These are phyloP conservation scores for Harpalus rubripes DNA, from an alignment of 2,888 invertebrate species.

Conservation along the genomic window DNA sequence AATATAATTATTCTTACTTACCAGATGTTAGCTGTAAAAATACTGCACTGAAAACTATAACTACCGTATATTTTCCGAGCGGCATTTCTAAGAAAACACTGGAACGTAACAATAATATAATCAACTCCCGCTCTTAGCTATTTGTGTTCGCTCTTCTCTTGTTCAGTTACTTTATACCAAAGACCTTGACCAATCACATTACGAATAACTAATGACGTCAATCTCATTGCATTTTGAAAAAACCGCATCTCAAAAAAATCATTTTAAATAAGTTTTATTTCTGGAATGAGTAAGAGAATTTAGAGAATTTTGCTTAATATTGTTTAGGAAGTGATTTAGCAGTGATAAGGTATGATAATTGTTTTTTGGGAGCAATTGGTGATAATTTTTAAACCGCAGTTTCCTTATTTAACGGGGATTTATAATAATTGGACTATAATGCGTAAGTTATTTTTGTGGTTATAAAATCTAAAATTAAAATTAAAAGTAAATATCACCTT, in stretches of 20 bases:
- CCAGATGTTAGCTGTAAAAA: neutral
- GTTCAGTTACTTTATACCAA: conserved; percentile 52
- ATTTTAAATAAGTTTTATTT: conserved; percentile 3
- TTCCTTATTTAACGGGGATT: conserved; percentile 45
- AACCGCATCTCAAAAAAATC: conserved; percentile 1
- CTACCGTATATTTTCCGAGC: neutral
- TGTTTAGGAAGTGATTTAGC: conserved; percentile 16
- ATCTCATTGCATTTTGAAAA: conserved; percentile 46
- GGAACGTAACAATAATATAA: conserved; percentile 16
- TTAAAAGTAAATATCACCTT: conserved; percentile 38
- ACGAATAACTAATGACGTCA: conserved; percentile 54
- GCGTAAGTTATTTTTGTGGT: conserved; percentile 34
- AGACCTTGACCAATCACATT: conserved; percentile 62
- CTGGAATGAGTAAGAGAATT: neutral
- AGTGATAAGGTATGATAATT: neutral
- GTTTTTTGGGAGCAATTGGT: neutral
- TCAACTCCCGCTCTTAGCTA: conserved; percentile 49
- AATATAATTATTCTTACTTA: conserved; percentile 18
- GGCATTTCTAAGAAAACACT: conserved; percentile 15
- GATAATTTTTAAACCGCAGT: conserved; percentile 47
- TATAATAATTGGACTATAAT: conserved; percentile 10
- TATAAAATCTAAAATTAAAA: conserved; percentile 24
- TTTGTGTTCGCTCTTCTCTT: conserved; percentile 39
- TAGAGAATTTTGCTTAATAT: conserved; percentile 1
- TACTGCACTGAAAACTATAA: conserved; percentile 13